Conservation (phyloP, 2,113 vertebrate genomes). For the Vicugna pacos region DNA sequence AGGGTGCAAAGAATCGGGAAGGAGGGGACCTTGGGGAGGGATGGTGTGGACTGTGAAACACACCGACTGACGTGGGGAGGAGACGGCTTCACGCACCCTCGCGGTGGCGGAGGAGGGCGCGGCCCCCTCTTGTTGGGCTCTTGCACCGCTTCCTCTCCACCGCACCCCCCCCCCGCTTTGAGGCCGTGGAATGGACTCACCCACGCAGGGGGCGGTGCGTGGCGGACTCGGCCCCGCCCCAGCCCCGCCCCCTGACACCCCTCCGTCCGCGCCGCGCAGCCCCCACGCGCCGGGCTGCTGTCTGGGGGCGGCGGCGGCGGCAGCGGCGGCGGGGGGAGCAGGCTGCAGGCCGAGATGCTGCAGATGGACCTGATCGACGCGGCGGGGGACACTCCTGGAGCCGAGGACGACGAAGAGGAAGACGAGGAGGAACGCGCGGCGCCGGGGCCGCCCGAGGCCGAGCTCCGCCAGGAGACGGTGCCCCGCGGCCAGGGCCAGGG, state of each 20-base stretch:
- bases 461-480: conserved; percentile 80
- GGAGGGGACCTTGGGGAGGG: neutral
- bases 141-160: neutral
- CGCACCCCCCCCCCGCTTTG: neutral
- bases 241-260: conserved; percentile 76
- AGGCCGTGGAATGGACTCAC: conserved; percentile 63
- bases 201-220: neutral
- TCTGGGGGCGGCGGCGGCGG: conserved; percentile 90
- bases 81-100: neutral
- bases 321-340: conserved; percentile 90
- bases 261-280: conserved; percentile 88
- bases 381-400: conserved; percentile 88
- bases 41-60: neutral
- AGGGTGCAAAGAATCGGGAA: conserved; percentile 24
- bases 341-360: conserved; percentile 96
- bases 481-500: conserved; percentile 82
- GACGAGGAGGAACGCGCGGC: conserved; percentile 80
- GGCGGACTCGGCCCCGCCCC: conserved; percentile 8
- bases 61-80: neutral
- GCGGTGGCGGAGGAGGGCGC: neutral
- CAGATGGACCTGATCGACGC: conserved; percentile 97
- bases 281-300: conserved; percentile 89
- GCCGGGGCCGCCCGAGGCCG: conserved; percentile 74
- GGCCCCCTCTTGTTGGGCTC: too few relatives aligned
- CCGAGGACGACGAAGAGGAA: conserved; percentile 85